A percentile compares a stretch with the other conserved stretches of the same genome.
Evolutionary conservation across 2,113 vertebrate species (phyloP).

Genomic region (Hyaena hyaena): DNA sequence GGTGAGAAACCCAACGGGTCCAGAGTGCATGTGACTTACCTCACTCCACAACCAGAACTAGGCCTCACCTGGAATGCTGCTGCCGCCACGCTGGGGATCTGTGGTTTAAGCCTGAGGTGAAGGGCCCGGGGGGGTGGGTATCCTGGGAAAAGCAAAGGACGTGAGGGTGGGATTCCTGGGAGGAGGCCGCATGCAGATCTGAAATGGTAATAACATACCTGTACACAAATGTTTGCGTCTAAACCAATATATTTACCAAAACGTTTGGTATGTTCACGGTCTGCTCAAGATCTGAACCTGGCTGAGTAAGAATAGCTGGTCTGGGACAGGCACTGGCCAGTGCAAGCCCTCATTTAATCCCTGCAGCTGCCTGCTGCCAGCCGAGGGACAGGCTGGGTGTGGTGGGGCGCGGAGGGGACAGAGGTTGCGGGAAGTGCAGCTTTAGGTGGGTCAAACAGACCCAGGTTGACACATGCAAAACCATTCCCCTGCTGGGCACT

Average conservation of each 20-base stretch:
- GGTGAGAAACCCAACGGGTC: not conserved
- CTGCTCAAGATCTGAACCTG: not conserved
- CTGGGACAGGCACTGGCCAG: not conserved
- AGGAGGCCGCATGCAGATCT: not conserved
- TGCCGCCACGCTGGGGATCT: accelerated
- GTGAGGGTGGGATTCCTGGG: not conserved
- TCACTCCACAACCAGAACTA: not conserved
- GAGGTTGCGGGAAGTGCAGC: not conserved
- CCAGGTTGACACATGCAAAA: not conserved
- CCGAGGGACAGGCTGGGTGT: not conserved
- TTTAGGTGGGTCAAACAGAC: not conserved
- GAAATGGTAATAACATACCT: not conserved
- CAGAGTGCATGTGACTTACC: not conserved
- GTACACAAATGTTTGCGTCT: not conserved
- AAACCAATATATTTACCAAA: not conserved
- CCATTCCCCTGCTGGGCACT: not conserved
- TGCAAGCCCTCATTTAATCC: not conserved
- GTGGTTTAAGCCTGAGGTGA: not conserved
- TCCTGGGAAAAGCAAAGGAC: not conserved
- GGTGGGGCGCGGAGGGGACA: not conserved
- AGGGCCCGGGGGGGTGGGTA: not conserved
- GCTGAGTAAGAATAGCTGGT: not conserved
- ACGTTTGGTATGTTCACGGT: not conserved
- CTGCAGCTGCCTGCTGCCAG: not conserved
- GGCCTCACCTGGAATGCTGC: not conserved